Evolutionary conservation across 2,113 vertebrate genomes (phyloP).

Genomic region (Pelusios castaneus): DNA sequence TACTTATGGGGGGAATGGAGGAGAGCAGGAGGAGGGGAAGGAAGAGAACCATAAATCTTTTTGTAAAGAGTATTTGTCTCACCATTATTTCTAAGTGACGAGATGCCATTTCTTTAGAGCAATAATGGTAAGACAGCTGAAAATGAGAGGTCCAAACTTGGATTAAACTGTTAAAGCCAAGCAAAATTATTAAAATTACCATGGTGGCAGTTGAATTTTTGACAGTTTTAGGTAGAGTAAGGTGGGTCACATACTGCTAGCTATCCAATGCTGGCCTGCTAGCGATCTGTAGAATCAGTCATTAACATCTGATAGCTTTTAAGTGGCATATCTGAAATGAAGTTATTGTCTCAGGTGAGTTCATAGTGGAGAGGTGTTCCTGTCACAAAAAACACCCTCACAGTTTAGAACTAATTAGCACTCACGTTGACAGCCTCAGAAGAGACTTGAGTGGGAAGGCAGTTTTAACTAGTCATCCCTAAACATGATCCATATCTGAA

Average conservation of each 20-base stretch:
- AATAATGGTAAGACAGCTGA: neutral
- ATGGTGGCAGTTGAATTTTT: neutral
- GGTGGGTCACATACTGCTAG: neutral
- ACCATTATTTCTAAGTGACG: neutral
- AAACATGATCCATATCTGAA: neutral
- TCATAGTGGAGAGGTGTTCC: neutral
- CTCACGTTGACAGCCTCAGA: neutral
- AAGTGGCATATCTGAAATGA: neutral
- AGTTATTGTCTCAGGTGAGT: neutral
- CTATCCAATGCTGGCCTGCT: neutral
- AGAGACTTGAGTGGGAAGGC: neutral
- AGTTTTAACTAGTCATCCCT: neutral
- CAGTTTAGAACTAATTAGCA: neutral
- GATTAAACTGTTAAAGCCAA: neutral
- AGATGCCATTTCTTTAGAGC: neutral
- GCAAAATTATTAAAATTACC: neutral
- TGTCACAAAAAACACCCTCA: neutral
- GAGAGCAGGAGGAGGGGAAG: neutral
- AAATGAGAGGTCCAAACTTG: neutral
- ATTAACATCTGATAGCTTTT: neutral
- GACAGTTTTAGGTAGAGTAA: neutral
- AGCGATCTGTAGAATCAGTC: neutral
- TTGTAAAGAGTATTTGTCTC: slow-evolving; percentile 23
- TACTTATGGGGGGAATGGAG: slow-evolving; percentile 1
- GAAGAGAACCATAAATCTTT: slow-evolving; percentile 49